Conservation (phyloP, 1,140 invertebrate species). For the Paralvinella palmiformis region DNA sequence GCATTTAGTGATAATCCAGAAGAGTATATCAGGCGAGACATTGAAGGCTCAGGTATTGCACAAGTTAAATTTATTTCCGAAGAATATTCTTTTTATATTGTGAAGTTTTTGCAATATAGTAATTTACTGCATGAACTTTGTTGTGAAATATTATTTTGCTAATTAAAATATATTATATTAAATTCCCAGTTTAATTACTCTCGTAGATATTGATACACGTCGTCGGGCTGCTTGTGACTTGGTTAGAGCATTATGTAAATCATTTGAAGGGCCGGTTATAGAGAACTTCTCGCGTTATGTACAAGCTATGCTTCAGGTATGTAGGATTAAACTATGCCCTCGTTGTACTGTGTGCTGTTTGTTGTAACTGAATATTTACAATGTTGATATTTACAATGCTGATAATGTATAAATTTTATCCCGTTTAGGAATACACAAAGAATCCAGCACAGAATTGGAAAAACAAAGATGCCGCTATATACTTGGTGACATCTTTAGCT, state of each 20-base stretch:
- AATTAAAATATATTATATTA: too few relatives aligned
- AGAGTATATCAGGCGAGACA: slow-evolving; percentile 93
- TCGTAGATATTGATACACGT: slow-evolving; percentile 82
- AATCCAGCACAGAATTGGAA: slow-evolving; percentile 78
- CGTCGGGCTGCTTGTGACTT: slow-evolving; percentile 92
- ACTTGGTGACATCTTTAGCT: slow-evolving; percentile 89
- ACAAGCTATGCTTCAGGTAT: slow-evolving; percentile 23
- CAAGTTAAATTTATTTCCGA: background rate
- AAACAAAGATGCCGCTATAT: slow-evolving; percentile 91
- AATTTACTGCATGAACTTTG: too few relatives aligned
- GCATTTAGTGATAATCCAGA: slow-evolving; percentile 96
- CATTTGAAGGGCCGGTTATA: slow-evolving; percentile 89
- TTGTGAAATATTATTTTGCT: too few relatives aligned
- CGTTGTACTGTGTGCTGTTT: too few relatives aligned
- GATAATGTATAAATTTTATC: too few relatives aligned
- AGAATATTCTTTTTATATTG: background rate
- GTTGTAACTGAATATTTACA: too few relatives aligned
- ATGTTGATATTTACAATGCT: too few relatives aligned
- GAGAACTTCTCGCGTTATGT: slow-evolving; percentile 87
- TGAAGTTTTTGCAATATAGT: background rate
- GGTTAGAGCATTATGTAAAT: slow-evolving; percentile 78
- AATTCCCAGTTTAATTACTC: too few relatives aligned
- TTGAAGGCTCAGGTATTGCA: slow-evolving; percentile 81
- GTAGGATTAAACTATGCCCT: too few relatives aligned
- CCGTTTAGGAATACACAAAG: slow-evolving; percentile 66